Base-by-base conservation (phyloP, 2,888 invertebrate genomes). In the Molanna angustata region DNA sequence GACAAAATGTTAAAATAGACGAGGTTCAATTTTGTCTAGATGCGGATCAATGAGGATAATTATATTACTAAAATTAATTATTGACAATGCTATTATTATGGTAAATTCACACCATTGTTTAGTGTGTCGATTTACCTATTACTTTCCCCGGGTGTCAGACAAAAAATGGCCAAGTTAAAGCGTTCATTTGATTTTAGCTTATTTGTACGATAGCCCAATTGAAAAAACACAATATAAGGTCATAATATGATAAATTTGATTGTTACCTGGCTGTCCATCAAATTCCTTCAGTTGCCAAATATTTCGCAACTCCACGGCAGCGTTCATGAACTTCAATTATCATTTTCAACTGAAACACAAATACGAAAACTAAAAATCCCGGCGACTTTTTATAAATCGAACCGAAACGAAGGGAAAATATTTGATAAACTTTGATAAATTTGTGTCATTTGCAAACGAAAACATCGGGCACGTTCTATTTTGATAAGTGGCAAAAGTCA, bases 291-390 rank as follows among this genome's bases (percentile, higher is more conserved):
- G 49, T 43, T 42, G 59, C 52, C 58, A 60, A 60, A 54, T 58
- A 58, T 58, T 60, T 60, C 48, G 53, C 52, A 59, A 59, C 52
- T 49, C 52, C 49, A 48, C 54, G 51, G 49, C 49, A 27, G 39
- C 43, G 52, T 47, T 54, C 49, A 44, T 39, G 46, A 52, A 46
- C 46, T 52, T 52, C 47, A 54, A 48, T 40, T 37, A 39, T 32
- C 49, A 51, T 56, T 56, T 48, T 56, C 33, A 44, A 39, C 40
- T 43, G 18, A 40, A 39, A 20, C 21, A 42, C 33, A 42, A 44
- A 33, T 18, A 33, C 27, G 33, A 17, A 32, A 43, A 33, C 33
- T 50, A 18, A 39, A 48, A 16, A 27, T 32, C 17, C 17, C 13
- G n/a, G 18, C 35, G 37, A 47, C 21, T 13, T 39, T 20, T 45